Base-by-base conservation (phyloP, 1,140 invertebrate species). In the Anadara kagoshimensis region DNA sequence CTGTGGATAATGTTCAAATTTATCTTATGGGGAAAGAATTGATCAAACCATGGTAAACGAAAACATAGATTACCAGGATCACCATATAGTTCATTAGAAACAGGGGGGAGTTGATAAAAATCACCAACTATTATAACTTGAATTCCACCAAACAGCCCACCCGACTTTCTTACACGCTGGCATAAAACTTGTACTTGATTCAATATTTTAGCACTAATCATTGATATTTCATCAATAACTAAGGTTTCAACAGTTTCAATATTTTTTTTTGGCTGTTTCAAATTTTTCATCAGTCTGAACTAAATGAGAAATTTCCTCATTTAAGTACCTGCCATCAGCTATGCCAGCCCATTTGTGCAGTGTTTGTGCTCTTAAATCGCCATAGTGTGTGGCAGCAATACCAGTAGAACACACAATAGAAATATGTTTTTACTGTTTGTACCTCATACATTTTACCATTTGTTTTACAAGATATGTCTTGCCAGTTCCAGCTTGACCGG, bases 191-290 rank as follows among this genome's bases (percentile, higher is more conserved):
- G 41, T n/a, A 76, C n/a, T 41, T 47, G 51, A 11, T 49, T 20
- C 36, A 72, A 29, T 16, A 49, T 53, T 62, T 59, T 41, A n/a
- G 22, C 10, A 63, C 67, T 70, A 0, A 72, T 45, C 69, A 72
- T 76, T 8, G 74, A 76, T n/a, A 70, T 41, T 43, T 76, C 74
- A 36, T 76, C 74, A 44, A 76, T 47, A 10, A 76, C 22, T 4
- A 72, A 36, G 2, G 44, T 12, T 29, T 76, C 69, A 18, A 43
- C 57, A 16, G 54, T 41, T 7, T n/a, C 14, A 26, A 57, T 14
- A 71, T 41, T 57, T 51, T 18, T 62, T 5, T 29, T 56, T 45
- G 11, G 63, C 61, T 36, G 26, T 4, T 16, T n/a, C 5, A 63
- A 53, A 49, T 24, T 18, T 62, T 62, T 56, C 45, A 43, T 62